These are phyloP conservation scores for Mionectes olivaceus DNA, from an alignment of 2,797 vertebrate species.

Conservation along the genomic window DNA sequence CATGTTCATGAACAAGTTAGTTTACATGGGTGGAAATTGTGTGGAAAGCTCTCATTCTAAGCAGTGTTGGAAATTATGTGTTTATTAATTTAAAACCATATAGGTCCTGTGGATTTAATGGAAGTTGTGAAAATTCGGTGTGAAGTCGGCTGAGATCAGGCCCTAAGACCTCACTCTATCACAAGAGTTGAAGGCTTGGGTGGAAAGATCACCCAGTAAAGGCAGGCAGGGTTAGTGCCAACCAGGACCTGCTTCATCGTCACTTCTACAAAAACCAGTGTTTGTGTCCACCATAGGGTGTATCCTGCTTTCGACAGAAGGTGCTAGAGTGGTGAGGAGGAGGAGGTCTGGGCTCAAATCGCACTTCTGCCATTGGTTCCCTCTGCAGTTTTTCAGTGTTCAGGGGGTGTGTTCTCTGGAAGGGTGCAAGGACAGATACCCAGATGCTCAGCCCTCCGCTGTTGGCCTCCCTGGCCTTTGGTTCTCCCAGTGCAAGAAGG, in stretches of 20 bases:
- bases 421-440: neutral
- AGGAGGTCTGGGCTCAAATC: neutral
- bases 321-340: neutral
- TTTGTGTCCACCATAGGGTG: no score
- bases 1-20: neutral
- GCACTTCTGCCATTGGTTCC: neutral
- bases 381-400: neutral
- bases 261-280: neutral
- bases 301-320: neutral
- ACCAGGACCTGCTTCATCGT: fast-evolving
- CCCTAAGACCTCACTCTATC: neutral
- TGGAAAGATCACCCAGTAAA: neutral
- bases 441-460: neutral
- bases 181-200: neutral
- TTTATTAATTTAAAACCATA: neutral
- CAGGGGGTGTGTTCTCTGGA: neutral
- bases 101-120: neutral
- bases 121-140: neutral
- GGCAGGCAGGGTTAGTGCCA: neutral
- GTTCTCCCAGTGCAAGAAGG: neutral
- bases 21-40: neutral
- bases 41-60: neutral
- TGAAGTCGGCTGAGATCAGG: neutral
- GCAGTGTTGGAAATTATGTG: neutral
- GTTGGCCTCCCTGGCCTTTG: neutral